Evolutionary conservation across 1,140 invertebrate genomes (phyloP).

Genomic region (Drosophila tsacasi): DNA sequence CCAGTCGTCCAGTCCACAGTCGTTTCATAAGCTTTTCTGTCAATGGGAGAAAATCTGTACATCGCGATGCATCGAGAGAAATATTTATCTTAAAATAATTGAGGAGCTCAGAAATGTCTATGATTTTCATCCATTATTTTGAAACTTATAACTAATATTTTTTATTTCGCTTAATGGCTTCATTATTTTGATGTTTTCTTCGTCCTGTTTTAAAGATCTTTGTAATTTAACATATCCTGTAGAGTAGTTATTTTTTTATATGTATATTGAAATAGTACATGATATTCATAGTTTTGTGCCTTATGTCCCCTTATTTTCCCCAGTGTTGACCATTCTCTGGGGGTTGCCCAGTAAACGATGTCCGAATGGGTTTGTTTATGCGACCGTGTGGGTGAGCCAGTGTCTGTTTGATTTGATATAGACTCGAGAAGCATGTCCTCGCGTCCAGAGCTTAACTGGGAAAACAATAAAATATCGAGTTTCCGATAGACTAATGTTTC

Average conservation of each 20-base stretch:
- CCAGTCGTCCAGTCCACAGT: conserved; percentile 29
- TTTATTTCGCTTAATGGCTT: too few species aligned
- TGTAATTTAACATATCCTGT: too few species aligned
- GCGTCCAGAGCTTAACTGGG: conserved; percentile 52
- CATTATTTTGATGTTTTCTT: too few species aligned
- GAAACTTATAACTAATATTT: background rate
- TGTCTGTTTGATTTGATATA: conserved; percentile 65
- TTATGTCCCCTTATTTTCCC: background rate
- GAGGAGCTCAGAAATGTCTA: background rate
- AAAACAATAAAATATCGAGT: conserved; percentile 67
- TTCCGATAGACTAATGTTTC: conserved; percentile 60
- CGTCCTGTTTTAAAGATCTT: too few species aligned
- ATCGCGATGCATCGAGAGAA: conserved; percentile 4
- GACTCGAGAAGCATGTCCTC: conserved; percentile 51
- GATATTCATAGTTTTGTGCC: background rate
- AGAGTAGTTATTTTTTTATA: fast-evolving
- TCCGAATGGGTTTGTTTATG: conserved; percentile 41
- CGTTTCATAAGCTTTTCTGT: conserved; percentile 64
- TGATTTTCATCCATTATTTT: background rate
- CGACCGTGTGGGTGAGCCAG: conserved; percentile 16
- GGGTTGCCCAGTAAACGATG: conserved; percentile 43
- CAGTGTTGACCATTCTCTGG: conserved; percentile 21
- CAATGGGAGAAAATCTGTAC: conserved; percentile 20
- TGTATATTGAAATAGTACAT: too few species aligned
- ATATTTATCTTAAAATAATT: background rate